Base-by-base conservation (phyloP, 2,888 invertebrate genomes). In the Automeris io region DNA sequence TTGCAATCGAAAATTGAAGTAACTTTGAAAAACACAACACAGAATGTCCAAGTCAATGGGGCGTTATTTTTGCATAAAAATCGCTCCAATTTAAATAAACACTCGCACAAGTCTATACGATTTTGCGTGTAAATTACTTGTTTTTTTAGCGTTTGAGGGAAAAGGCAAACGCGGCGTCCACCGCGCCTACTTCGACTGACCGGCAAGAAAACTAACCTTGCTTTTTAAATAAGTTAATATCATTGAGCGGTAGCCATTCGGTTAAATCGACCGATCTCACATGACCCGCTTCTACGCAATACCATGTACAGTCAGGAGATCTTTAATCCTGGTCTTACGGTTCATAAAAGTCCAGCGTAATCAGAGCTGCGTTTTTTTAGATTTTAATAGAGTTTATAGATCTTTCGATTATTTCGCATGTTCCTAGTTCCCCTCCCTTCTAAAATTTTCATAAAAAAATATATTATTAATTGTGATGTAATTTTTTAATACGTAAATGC, bases 131-230 rank as follows among this genome's bases (percentile, higher is more conserved):
- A 65, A 68, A 57, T 70, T 74, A 70, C 70, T 71, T 66, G 70
- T 55, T 52, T 53, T 51, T 55, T 51, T 16, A n/a, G 13, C 37
- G 40, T 47, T 38, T 50, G 38, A 37, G 39, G 39, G 7, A 36
- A 37, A 36, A 32, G 51, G 70, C 73, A 70, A 70, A 69, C 73
- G 69, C 72, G 53, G 53, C 56, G 37, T 9, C 3, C 43, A 49
- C 61, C 62, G 76, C 73, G 73, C 48, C 65, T 66, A 68, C 42
- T 29, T 29, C 45, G 39, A 79, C 78, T 76, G 70, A 51, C 33
- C 39, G 41, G 23, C 26, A 19, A 34, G 39, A 34, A 19, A 6
- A 1, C 37, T 63, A 70, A 57, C 68, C 74, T 71, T 70, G 66
- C 66, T 51, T 53, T 57, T 66, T 74, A 72, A 47, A 46, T 44